phyloP scores from a whole-genome alignment of 1,140 invertebrate species.

The Sitodiplosis mosellana region DNA sequence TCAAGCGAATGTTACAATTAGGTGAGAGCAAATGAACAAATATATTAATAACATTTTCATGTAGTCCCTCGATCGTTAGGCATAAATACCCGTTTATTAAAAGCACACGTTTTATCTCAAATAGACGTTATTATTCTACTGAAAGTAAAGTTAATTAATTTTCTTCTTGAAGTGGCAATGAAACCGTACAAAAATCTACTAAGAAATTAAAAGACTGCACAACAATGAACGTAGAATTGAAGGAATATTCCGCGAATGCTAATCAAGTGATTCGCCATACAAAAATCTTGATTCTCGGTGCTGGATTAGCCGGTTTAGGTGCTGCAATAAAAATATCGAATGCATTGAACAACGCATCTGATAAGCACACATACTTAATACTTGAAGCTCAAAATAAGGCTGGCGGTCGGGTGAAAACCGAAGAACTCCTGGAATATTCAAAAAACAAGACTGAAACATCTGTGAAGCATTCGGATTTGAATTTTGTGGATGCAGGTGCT shows the following conservation, averaged over 20 bases:
- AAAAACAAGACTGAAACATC: neutral
- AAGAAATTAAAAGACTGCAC: neutral
- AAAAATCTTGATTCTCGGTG: slow-evolving; percentile 29
- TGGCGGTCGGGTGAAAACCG: slow-evolving; percentile 41
- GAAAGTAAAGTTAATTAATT: neutral
- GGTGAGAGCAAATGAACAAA: neutral
- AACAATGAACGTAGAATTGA: neutral
- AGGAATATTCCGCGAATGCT: neutral
- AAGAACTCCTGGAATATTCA: slow-evolving; percentile 13
- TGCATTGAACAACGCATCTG: no score
- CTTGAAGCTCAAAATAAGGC: slow-evolving; percentile 30
- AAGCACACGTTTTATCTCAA: neutral
- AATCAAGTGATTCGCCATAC: no score
- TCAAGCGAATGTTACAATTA: neutral
- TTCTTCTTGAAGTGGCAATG: neutral
- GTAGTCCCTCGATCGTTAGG: no score
- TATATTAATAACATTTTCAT: no score
- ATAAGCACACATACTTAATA: slow-evolving; percentile 27
- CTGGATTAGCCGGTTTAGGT: slow-evolving; percentile 31
- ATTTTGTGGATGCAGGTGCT: slow-evolving; percentile 40
- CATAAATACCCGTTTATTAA: no score
- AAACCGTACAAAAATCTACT: neutral
- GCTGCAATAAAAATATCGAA: slow-evolving; percentile 29
- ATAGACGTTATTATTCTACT: neutral
- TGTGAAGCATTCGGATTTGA: neutral